phyloP scores from a whole-genome alignment of 2,113 vertebrate genomes.

The Gyps fulvus region DNA sequence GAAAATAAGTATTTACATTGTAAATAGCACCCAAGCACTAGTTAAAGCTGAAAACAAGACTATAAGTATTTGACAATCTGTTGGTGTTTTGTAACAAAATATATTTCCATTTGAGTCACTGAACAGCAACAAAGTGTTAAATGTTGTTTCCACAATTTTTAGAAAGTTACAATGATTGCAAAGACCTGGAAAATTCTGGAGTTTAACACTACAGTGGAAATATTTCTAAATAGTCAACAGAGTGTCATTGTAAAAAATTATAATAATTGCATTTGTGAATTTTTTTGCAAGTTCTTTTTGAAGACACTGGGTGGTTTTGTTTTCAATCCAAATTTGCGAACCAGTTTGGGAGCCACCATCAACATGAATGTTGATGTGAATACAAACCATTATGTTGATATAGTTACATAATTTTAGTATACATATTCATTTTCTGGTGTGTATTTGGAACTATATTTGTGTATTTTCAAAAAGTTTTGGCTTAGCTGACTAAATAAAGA shows the following conservation, averaged over 20 bases:
- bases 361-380: background rate
- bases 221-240: background rate
- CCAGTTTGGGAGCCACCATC: background rate
- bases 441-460: background rate
- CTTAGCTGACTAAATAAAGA: background rate
- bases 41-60: constrained; percentile 4
- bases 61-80: constrained; percentile 11
- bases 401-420: background rate
- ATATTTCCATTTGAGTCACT: background rate
- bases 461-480: background rate
- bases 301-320: background rate
- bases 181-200: background rate
- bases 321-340: background rate
- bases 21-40: background rate
- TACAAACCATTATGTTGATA: background rate
- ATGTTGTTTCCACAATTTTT: background rate
- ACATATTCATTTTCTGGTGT: background rate
- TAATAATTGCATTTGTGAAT: background rate
- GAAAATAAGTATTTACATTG: constrained; percentile 43
- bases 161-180: background rate
- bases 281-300: background rate
- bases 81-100: constrained; percentile 18
- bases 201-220: background rate
- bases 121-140: background rate
- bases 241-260: background rate